phyloP scores from a whole-genome alignment of 2,113 vertebrate genomes.

The Sarotherodon lohbergeri region DNA sequence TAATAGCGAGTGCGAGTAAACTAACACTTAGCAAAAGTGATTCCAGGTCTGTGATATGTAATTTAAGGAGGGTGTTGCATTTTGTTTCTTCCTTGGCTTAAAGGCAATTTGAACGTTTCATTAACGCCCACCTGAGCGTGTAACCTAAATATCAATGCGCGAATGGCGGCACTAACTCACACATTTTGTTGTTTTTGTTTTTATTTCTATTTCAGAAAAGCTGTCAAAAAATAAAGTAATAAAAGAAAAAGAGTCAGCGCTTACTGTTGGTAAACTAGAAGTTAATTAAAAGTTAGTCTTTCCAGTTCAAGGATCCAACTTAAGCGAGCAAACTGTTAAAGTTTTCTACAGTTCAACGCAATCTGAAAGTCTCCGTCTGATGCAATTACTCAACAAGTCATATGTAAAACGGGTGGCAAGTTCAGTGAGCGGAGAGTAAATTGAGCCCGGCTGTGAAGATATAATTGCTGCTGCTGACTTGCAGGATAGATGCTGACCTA shows the following conservation, averaged over 20 bases:
- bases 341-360: not conserved
- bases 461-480: constrained; percentile 42
- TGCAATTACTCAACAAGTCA: not conserved
- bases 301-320: not conserved
- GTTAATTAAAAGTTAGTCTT: not conserved
- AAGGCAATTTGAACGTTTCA: not conserved
- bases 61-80: not conserved
- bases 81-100: not conserved
- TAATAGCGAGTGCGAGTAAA: not conserved
- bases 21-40: not conserved
- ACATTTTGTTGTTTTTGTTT: not conserved
- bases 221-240: not conserved
- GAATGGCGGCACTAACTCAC: not conserved
- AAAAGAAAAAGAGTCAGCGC: not conserved
- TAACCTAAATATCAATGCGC: not conserved
- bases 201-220: not conserved
- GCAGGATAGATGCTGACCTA: constrained; percentile 48
- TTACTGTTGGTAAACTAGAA: not conserved
- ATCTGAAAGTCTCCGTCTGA: not conserved
- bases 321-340: not conserved
- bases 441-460: constrained; percentile 10
- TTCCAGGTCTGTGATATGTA: not conserved
- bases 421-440: constrained; percentile 8
- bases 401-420: not conserved
- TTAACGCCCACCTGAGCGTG: not conserved